phyloP scores from a whole-genome alignment of 2,113 vertebrate genomes.

The Willisornis vidua region DNA sequence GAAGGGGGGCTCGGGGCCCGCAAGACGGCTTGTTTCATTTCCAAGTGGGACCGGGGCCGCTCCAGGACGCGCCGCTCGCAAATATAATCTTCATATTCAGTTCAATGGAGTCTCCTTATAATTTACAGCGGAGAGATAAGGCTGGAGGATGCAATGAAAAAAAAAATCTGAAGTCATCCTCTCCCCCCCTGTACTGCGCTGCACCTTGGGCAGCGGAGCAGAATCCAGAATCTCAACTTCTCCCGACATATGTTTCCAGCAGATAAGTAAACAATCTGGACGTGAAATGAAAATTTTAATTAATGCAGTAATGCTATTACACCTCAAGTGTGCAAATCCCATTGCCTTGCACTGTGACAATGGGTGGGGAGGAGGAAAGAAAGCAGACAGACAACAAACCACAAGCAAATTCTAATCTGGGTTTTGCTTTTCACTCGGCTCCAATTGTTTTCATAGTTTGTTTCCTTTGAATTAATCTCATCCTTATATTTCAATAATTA shows the following conservation, averaged over 20 bases:
- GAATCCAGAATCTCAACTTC: slow-evolving; percentile 96
- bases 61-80: slow-evolving; percentile 80
- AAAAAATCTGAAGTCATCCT: slow-evolving; percentile 80
- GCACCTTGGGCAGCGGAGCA: slow-evolving; percentile 98
- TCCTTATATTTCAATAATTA: slow-evolving; percentile 72
- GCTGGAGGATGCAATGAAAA: slow-evolving; percentile 89
- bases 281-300: slow-evolving; percentile 97
- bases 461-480: slow-evolving; percentile 77
- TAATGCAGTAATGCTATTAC: slow-evolving; percentile 96
- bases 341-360: slow-evolving; percentile 85
- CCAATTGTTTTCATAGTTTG: slow-evolving; percentile 79
- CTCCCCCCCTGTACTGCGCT: slow-evolving; percentile 82
- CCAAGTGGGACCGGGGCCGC: slow-evolving; percentile 85
- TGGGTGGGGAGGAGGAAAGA: slow-evolving; percentile 68
- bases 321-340: slow-evolving; percentile 92
- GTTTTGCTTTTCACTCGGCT: slow-evolving; percentile 75
- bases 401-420: slow-evolving; percentile 77
- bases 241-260: slow-evolving; percentile 97
- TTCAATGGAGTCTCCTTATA: slow-evolving; percentile 94
- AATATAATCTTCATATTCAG: slow-evolving; percentile 89
- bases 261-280: slow-evolving; percentile 99
- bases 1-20: background rate
- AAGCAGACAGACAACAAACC: slow-evolving; percentile 67
- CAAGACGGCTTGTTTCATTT: slow-evolving; percentile 78
- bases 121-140: slow-evolving; percentile 95